phyloP scores from a whole-genome alignment of 2,113 vertebrate genomes.

The Ellobius talpinus region DNA sequence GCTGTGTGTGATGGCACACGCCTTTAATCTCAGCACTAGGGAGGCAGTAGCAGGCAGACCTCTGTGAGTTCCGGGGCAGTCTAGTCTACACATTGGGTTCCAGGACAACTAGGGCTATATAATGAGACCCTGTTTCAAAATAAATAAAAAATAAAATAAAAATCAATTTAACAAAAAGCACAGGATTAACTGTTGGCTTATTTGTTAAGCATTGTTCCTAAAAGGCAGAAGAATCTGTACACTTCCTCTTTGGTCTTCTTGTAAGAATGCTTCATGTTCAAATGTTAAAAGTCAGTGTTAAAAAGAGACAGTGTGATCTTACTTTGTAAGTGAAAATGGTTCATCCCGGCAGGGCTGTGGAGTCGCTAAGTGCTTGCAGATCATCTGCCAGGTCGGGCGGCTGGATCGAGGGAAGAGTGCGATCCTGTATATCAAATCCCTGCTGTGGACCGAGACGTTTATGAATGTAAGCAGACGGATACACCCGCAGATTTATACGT shows the following conservation, averaged over 20 bases:
- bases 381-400: slow-evolving; percentile 95
- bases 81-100: not conserved
- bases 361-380: slow-evolving; percentile 90
- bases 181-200: not conserved
- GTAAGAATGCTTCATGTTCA: not conserved
- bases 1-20: not conserved
- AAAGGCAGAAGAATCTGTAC: not conserved
- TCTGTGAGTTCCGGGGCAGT: not conserved
- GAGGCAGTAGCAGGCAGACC: not conserved
- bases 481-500: accelerated
- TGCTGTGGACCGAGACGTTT: slow-evolving; percentile 94
- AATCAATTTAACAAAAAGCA: not conserved
- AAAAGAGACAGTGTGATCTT: not conserved
- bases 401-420: slow-evolving; percentile 94
- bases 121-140: not conserved
- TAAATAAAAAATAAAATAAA: not conserved
- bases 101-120: not conserved
- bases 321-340: not conserved
- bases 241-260: not conserved
- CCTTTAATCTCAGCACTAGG: not conserved
- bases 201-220: not conserved
- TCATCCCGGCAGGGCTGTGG: slow-evolving; percentile 90
- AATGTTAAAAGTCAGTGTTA: not conserved
- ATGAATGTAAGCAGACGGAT: slow-evolving; percentile 89
- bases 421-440: slow-evolving; percentile 94